These are phyloP conservation scores for Sericinus montela DNA, from an alignment of 2,888 invertebrate species.

Conservation along the genomic window DNA sequence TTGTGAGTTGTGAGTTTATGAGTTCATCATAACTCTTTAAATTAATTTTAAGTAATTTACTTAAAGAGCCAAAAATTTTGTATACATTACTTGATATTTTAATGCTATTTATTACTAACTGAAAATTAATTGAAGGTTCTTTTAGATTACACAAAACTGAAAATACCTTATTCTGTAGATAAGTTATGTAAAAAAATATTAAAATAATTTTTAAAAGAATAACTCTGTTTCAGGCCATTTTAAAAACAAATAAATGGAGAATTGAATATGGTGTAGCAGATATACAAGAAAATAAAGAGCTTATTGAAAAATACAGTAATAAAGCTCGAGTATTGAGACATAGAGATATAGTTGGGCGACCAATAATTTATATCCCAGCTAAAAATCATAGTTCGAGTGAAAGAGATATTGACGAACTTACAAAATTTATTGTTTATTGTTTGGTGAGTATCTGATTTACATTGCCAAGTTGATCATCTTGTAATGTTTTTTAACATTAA, in stretches of 20 bases:
- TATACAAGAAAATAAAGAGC: constrained; percentile 73
- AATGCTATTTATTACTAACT: too few species aligned
- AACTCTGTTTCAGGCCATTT: constrained; percentile 79
- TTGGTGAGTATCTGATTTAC: constrained; percentile 69
- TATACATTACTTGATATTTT: too few species aligned
- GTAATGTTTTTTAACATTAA: too few species aligned
- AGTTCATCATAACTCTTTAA: too few species aligned
- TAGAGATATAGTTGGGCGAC: constrained; percentile 85
- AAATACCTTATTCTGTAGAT: too few species aligned
- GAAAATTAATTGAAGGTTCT: too few species aligned
- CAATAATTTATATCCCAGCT: constrained; percentile 88
- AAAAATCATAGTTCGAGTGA: constrained; percentile 86
- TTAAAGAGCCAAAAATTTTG: too few species aligned
- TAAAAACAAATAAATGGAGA: constrained; percentile 90
- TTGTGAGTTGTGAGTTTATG: too few species aligned
- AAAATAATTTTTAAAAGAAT: background rate
- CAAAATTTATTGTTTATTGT: constrained; percentile 88
- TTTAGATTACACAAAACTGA: too few species aligned
- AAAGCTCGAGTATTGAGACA: constrained; percentile 85
- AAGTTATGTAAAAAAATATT: background rate
- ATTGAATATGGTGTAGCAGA: constrained; percentile 83
- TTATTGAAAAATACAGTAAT: constrained; percentile 78
- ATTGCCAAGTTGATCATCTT: too few species aligned
- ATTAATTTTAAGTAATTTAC: too few species aligned
- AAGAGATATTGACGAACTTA: constrained; percentile 86